phyloP scores from a whole-genome alignment of 2,888 invertebrate species.

The Papilio demoleus region DNA sequence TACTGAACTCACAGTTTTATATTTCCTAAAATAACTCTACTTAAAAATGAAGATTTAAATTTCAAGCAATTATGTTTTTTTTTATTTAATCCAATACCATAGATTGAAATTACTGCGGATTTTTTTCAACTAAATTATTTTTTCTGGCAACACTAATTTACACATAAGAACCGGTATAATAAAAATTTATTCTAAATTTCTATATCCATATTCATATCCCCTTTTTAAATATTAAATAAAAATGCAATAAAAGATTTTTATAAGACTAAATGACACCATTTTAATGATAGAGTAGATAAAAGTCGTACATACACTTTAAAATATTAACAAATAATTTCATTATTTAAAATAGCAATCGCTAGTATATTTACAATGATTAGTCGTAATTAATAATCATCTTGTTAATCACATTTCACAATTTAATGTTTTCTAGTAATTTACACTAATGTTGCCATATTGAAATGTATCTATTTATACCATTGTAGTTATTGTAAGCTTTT shows the following conservation, averaged over 20 bases:
- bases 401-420: conserved; percentile 14
- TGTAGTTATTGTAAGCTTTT: conserved; percentile 34
- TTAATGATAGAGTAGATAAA: neutral
- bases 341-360: neutral
- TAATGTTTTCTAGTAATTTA: conserved; percentile 34
- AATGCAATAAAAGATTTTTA: conserved; percentile 1
- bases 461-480: conserved; percentile 35
- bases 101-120: neutral
- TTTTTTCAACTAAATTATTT: neutral
- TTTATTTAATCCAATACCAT: neutral
- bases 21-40: neutral
- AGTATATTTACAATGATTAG: conserved; percentile 15
- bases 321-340: neutral
- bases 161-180: neutral
- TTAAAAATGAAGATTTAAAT: neutral
- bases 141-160: neutral
- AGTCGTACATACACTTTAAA: neutral
- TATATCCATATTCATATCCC: neutral
- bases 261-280: conserved; percentile 6
- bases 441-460: conserved; percentile 38
- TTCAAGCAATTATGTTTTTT: neutral
- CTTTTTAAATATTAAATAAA: neutral
- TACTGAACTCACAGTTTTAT: neutral
- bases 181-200: neutral
- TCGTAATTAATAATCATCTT: neutral